Base-by-base conservation (phyloP, 2,888 invertebrate genomes). In the Andricus quercusramuli region DNA sequence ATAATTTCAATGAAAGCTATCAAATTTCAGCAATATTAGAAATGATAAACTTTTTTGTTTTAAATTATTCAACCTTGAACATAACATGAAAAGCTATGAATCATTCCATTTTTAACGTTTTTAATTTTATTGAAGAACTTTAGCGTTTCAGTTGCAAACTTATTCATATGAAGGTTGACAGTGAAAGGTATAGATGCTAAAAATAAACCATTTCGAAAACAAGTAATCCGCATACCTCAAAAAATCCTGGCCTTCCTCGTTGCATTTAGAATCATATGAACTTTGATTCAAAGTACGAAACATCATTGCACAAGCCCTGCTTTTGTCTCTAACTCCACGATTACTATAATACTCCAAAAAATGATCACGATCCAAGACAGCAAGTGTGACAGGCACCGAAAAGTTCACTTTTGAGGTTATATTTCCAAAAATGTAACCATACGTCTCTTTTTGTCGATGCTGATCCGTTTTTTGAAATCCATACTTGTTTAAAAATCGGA, bases 351-450 rank as follows among this genome's bases (percentile, higher is more conserved):
- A 98, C 88, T 98, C 96, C 85, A 98, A 93, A 93, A 99, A 99
- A 93, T 96, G 97, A 82, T 95, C 94, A 90, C 98, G 96, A 92
- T 98, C 98, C 85, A 99, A 94, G 17, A 99, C 97, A n/a, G 98
- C 97, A 85, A 99, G 95, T 22, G 97, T 98, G 59, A 97, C 94
- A 17, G 95, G 95, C 85, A 94, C 94, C 80, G 94, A 94, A 88
- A 96, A 95, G 79, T 95, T 94, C 70, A 94, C 93, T 84, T 94
- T 94, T 0, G 97, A 95, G 41, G 98, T 98, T 70, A 99, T 95
- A 93, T 99, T 99, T 20, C 99, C 99, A 92, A 98, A 99, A 88
- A 99, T 98, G 93, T 97, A 99, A 74, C 99, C 99, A 93, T 97
- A 96, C 85, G 98, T 97, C 90, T 97, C 96, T 87, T 96, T 96